Base-by-base conservation (phyloP, 64 coral and sea anemone genomes). In the Porites lutea region DNA sequence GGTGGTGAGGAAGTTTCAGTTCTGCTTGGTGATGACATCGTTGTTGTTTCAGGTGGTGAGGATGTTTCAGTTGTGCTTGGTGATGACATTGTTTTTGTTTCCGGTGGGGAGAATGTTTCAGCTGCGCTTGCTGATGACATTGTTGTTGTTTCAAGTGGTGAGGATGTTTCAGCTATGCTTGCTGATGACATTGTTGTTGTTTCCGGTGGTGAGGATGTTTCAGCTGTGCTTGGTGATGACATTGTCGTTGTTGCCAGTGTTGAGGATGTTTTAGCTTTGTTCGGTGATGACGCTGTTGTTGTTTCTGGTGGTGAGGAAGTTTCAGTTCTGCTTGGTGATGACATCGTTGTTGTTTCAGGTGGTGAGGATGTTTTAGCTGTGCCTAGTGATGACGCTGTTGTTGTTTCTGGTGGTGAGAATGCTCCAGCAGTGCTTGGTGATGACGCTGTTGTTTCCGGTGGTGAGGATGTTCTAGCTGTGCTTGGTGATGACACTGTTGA, bases 151-250 rank as follows among this genome's bases (percentile, higher is more conserved):
- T n/a, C 13, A 18, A 48, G 13, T 23, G 16, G 43, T 84, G 65
- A 14, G 2, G 1, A 55, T 55, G 3, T 55, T 55, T 1, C 11
- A 8, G 48, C 52, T 88, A 51, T n/a, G n/a, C n/a, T n/a, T n/a
- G n/a, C n/a, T n/a, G n/a, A n/a, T n/a, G n/a, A n/a, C n/a, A 22
- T 18, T 19, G 83, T 52, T 27, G 88, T 81, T 51, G 78, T 91
- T 45, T 3, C 7, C 48, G 80, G 46, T 95, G 48, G n/a, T 55
- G 12, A 23, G 48, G 47, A 20, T 83, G 57, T 5, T 4, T 62
- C 58, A 44, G 16, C 7, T 47, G 65, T 51, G 3, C 3, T 86
- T 69, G 49, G 58, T 23, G 47, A 74, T 72, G 8, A 5, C 37
- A 18, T 58, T 67, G 85, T 21, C 59, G 5, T 5, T 59, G 81